Conservation (phyloP, 2,888 invertebrate species). For the Mimumesa dahlbomi region DNA sequence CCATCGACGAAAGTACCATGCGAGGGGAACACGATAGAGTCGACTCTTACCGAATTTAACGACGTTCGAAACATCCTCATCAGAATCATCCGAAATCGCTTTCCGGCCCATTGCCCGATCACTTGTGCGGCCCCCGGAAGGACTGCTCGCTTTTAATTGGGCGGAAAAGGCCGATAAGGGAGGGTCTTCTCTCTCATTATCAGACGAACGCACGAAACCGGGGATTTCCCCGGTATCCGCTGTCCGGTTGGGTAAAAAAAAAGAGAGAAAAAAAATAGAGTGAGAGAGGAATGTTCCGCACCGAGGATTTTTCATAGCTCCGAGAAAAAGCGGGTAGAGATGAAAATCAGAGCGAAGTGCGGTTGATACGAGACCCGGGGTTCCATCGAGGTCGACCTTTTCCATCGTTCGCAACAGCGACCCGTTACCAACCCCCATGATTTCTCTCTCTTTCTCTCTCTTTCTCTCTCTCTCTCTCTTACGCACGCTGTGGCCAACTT, state of each 20-base stretch:
- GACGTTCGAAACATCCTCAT: constrained; percentile 61
- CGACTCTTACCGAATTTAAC: constrained; percentile 50
- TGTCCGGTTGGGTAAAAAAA: too few species aligned
- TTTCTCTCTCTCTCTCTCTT: constrained; percentile 50
- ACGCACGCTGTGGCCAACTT: constrained; percentile 60
- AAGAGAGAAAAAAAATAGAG: too few species aligned
- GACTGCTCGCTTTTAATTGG: constrained; percentile 67
- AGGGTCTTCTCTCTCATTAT: constrained; percentile 51
- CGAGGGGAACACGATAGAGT: constrained; percentile 1
- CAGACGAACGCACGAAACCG: constrained; percentile 23
- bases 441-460: constrained; percentile 51
- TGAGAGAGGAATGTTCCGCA: constrained; percentile 41
- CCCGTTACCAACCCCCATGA: constrained; percentile 10
- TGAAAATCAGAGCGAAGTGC: constrained; percentile 42
- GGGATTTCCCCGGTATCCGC: constrained; percentile 3
- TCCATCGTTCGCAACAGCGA: background rate
- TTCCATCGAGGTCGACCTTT: background rate
- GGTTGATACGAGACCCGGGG: constrained; percentile 5
- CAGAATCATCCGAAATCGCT: constrained; percentile 50
- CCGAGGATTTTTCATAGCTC: constrained; percentile 28
- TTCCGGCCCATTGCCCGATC: constrained; percentile 60
- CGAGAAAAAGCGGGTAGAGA: constrained; percentile 14
- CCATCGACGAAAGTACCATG: constrained; percentile 5
- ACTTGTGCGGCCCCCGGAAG: constrained; percentile 42
- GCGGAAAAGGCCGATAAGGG: constrained; percentile 66